A percentile compares a stretch with the other conserved stretches of the same genome.
phyloP scores from a whole-genome alignment of 2,113 vertebrate species.

The Gambusia affinis region DNA sequence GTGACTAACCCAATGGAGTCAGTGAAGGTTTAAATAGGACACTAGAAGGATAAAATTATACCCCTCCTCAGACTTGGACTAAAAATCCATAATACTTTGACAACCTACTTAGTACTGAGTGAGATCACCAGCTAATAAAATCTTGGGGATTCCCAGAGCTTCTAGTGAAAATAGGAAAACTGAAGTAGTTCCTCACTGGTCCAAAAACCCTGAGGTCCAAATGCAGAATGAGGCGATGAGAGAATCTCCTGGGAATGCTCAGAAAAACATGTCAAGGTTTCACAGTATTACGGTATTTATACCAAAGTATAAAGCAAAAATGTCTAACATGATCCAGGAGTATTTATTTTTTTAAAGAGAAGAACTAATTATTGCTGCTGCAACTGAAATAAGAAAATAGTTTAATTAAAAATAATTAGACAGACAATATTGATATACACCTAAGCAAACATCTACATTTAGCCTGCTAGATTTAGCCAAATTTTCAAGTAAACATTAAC shows the following conservation, averaged over 20 bases:
- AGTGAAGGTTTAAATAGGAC: slow-evolving; percentile 36
- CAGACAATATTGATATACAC: no score
- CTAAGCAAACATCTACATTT: no score
- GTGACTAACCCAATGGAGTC: slow-evolving; percentile 12
- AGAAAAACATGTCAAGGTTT: neutral
- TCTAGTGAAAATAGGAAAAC: neutral
- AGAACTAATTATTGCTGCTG: neutral
- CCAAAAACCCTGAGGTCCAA: neutral
- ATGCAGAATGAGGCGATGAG: neutral
- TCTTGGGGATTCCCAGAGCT: neutral
- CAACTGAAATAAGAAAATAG: neutral
- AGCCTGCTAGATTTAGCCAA: neutral
- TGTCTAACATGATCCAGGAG: neutral
- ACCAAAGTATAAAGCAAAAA: no score
- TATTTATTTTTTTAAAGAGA: neutral
- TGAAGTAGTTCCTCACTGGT: neutral
- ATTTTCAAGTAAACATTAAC: neutral
- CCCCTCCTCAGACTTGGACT: slow-evolving; percentile 13
- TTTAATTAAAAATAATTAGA: no score
- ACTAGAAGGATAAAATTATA: slow-evolving; percentile 27
- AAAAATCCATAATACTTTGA: neutral
- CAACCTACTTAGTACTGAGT: neutral
- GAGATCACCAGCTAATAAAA: neutral
- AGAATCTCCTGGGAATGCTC: neutral
- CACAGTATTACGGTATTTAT: neutral